These are phyloP conservation scores for Stegastes partitus DNA, from an alignment of 2,113 vertebrate species.

Conservation along the genomic window DNA sequence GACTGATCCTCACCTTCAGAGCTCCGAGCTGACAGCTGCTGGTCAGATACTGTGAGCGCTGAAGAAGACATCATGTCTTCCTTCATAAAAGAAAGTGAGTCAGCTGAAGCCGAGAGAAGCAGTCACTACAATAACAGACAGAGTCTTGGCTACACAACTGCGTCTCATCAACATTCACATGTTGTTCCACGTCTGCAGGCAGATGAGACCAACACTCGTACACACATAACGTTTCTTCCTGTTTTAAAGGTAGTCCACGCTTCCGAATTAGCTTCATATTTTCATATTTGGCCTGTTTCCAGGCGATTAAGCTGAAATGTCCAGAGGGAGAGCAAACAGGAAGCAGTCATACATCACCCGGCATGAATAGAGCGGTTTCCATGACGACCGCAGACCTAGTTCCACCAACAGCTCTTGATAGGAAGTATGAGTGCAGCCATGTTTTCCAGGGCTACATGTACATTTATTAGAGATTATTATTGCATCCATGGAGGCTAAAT, in stretches of 20 bases:
- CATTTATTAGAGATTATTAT: not conserved
- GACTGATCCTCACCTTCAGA: slow-evolving; percentile 37
- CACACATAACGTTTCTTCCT: not conserved
- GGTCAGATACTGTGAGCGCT: slow-evolving; percentile 46
- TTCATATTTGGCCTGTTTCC: slow-evolving; percentile 56
- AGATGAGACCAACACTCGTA: not conserved
- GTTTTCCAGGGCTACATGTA: slow-evolving; percentile 12
- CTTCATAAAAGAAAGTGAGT: slow-evolving; percentile 25
- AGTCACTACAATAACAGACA: slow-evolving; percentile 1
- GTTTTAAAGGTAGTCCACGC: slow-evolving; percentile 7
- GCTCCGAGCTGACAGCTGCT: slow-evolving; percentile 59
- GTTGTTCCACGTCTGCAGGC: not conserved
- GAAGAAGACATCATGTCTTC: slow-evolving; percentile 42
- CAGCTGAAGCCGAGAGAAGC: slow-evolving; percentile 11
- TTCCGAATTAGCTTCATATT: slow-evolving; percentile 34
- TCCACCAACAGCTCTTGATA: slow-evolving; percentile 52
- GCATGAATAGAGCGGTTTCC: slow-evolving; percentile 63
- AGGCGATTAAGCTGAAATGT: slow-evolving; percentile 48
- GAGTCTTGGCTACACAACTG: not conserved
- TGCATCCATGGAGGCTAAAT: slow-evolving; percentile 7
- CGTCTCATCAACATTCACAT: not conserved
- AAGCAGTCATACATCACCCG: slow-evolving; percentile 64
- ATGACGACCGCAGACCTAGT: slow-evolving; percentile 64
- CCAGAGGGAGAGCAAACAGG: slow-evolving; percentile 64
- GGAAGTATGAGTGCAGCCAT: slow-evolving; percentile 20